Evolutionary conservation across 2,888 invertebrate genomes (phyloP).

Genomic region (Actias luna): DNA sequence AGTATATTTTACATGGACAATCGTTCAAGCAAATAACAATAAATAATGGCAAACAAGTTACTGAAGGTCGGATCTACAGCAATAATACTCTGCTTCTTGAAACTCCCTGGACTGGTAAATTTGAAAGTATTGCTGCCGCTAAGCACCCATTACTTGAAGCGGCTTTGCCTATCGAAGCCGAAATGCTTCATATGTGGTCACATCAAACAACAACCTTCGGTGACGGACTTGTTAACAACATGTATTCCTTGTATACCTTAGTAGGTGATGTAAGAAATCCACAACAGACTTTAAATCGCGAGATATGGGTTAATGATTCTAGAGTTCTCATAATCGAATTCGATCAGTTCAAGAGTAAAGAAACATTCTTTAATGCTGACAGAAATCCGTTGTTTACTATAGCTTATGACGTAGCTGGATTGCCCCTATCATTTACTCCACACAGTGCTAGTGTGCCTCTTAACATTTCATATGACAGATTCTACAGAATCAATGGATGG

Average conservation of each 20-base stretch:
- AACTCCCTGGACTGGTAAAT: conserved; percentile 87
- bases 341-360: conserved; percentile 94
- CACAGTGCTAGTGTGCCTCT: conserved; percentile 89
- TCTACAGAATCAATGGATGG: conserved; percentile 94
- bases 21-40: conserved; percentile 86
- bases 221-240: conserved; percentile 87
- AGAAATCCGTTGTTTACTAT: conserved; percentile 91
- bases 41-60: conserved; percentile 86
- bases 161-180: conserved; percentile 92
- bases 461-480: conserved; percentile 94
- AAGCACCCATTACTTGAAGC: conserved; percentile 92
- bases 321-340: conserved; percentile 95
- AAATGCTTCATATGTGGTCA: conserved; percentile 95
- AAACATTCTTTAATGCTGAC: conserved; percentile 94
- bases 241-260: conserved; percentile 91
- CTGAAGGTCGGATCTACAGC: conserved; percentile 88
- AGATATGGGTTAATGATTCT: conserved; percentile 95
- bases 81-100: conserved; percentile 90
- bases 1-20: conserved; percentile 84
- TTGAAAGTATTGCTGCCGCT: conserved; percentile 89
- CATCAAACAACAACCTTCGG: conserved; percentile 90
- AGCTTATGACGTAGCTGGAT: conserved; percentile 93
- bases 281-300: conserved; percentile 91
- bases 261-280: conserved; percentile 93
- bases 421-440: conserved; percentile 93